These are phyloP conservation scores for Phrynosoma blainvillii DNA, from an alignment of 2,113 vertebrate genomes.

Conservation along the genomic window DNA sequence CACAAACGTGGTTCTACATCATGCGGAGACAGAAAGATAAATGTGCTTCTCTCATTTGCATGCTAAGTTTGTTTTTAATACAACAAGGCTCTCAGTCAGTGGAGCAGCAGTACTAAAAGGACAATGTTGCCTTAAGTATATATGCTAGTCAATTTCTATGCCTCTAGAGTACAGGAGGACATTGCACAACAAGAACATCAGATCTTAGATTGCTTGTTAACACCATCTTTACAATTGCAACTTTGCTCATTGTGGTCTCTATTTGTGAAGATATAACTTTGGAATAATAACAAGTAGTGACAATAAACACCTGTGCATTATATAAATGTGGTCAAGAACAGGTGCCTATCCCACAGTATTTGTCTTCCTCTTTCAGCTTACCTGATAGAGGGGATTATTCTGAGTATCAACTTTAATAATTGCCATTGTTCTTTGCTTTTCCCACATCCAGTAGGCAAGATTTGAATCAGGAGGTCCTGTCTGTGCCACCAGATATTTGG, in stretches of 20 bases:
- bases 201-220: neutral
- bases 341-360: neutral
- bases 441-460: slow-evolving; percentile 90
- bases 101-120: no score
- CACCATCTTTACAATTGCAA: neutral
- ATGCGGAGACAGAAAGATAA: no score
- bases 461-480: slow-evolving; percentile 81
- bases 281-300: neutral
- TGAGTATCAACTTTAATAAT: slow-evolving; percentile 69
- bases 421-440: slow-evolving; percentile 87
- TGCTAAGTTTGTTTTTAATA: no score
- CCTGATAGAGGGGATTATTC: slow-evolving; percentile 82
- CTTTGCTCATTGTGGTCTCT: neutral
- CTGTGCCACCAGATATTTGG: slow-evolving; percentile 86
- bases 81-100: no score
- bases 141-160: neutral
- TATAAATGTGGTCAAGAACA: neutral
- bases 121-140: no score
- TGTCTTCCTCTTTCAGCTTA: slow-evolving; percentile 54
- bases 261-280: neutral
- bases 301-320: neutral
- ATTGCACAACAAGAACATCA: neutral
- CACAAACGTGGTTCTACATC: no score
- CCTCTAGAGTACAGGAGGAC: neutral
- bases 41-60: no score